Percentiles rank a stretch among this genome's conserved stretches.
Conservation (phyloP, 1,140 invertebrate genomes). For the Cherax destructor region DNA sequence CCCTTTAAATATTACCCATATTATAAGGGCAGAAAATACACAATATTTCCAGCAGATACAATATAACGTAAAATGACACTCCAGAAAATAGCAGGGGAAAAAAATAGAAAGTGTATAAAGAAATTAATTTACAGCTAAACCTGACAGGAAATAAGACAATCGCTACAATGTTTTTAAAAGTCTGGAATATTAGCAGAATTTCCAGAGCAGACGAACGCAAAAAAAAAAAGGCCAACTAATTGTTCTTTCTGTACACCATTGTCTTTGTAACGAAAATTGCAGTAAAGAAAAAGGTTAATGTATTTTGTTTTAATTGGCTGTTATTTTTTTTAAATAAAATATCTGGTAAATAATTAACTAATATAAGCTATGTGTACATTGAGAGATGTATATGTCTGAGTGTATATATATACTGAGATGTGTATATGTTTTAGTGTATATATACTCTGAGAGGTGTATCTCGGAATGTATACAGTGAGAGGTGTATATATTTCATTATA, state of each 20-base stretch:
- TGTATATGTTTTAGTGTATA: too few relatives aligned
- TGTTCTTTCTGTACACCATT: neutral
- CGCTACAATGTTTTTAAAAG: conserved; percentile 21
- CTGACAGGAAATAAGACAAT: conserved; percentile 30
- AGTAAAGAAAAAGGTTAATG: too few relatives aligned
- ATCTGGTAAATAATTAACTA: neutral
- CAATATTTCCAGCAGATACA: conserved; percentile 10
- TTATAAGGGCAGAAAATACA: too few relatives aligned
- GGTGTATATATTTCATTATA: too few relatives aligned
- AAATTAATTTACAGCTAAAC: conserved; percentile 12
- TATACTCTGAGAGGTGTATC: too few relatives aligned
- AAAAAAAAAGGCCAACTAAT: neutral
- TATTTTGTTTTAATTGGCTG: neutral
- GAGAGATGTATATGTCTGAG: too few relatives aligned
- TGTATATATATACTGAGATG: too few relatives aligned
- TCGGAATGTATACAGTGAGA: too few relatives aligned
- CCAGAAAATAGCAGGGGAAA: neutral
- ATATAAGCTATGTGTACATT: too few relatives aligned
- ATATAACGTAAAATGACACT: neutral
- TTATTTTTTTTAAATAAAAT: too few relatives aligned
- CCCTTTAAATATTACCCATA: too few relatives aligned
- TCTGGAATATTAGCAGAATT: neutral
- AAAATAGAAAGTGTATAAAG: conserved; percentile 2
- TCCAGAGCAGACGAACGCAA: neutral
- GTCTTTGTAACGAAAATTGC: too few relatives aligned